phyloP scores from a whole-genome alignment of 1,140 invertebrate species.

The Pachypeltis micranthus region DNA sequence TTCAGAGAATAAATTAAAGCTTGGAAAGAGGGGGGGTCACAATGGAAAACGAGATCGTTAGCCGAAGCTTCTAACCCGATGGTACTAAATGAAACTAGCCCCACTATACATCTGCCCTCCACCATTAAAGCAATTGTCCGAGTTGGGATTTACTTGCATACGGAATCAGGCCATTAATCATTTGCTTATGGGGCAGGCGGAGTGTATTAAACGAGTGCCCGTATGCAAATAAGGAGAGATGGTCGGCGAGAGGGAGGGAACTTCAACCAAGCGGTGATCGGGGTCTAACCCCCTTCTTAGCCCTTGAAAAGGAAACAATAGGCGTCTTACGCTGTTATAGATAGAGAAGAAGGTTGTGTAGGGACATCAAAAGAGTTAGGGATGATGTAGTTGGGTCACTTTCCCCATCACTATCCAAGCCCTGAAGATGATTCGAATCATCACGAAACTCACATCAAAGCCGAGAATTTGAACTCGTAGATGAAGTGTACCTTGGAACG shows the following conservation, averaged over 20 bases:
- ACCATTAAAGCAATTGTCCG: slow-evolving; percentile 19
- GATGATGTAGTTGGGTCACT: no score
- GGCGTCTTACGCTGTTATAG: no score
- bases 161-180: slow-evolving; percentile 20
- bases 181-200: slow-evolving; percentile 7
- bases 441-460: no score
- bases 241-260: background rate
- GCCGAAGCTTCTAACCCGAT: background rate
- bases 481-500: no score
- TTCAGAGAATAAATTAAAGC: slow-evolving; percentile 14
- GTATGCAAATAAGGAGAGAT: slow-evolving; percentile 12
- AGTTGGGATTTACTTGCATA: slow-evolving; percentile 20
- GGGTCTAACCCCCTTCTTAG: background rate
- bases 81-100: slow-evolving; percentile 17
- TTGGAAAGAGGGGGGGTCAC: slow-evolving; percentile 8
- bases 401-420: no score
- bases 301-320: slow-evolving; percentile 8
- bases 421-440: no score
- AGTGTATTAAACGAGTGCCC: slow-evolving; percentile 14
- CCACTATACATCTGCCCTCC: slow-evolving; percentile 17
- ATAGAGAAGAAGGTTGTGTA: no score
- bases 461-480: no score
- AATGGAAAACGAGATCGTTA: slow-evolving; percentile 16
- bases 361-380: no score
- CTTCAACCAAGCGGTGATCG: no score